phyloP scores from a whole-genome alignment of 1,140 invertebrate genomes.

The Macrobrachium rosenbergii region DNA sequence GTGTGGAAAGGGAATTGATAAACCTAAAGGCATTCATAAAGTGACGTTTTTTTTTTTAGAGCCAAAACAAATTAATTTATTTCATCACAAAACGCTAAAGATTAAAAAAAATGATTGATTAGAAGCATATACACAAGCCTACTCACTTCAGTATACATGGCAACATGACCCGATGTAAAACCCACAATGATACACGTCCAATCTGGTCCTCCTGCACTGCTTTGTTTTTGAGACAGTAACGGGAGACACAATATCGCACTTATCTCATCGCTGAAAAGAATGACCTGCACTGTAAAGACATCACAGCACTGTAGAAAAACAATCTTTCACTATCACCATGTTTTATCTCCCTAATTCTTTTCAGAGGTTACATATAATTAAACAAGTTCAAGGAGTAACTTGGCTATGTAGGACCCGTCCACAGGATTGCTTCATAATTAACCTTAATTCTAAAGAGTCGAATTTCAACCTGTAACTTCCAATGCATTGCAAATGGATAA shows the following conservation, averaged over 20 bases:
- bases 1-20: no score
- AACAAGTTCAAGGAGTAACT: no score
- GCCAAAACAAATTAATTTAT: no score
- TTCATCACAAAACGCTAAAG: no score
- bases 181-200: slow-evolving; percentile 94
- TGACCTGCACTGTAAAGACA: background rate
- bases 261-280: slow-evolving; percentile 63
- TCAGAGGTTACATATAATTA: no score
- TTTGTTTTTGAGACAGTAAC: slow-evolving; percentile 78
- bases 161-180: slow-evolving; percentile 85
- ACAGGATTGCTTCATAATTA: no score
- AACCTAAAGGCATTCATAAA: background rate
- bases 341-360: background rate
- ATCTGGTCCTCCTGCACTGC: slow-evolving; percentile 80
- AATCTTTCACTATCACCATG: background rate
- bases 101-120: no score
- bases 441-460: no score
- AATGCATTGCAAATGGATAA: no score
- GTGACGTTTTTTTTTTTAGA: background rate
- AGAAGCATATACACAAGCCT: no score
- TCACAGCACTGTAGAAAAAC: background rate
- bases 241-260: slow-evolving; percentile 74
- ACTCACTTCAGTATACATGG: slow-evolving; percentile 87
- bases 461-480: no score
- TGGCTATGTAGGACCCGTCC: no score